Evolutionary conservation across 2,113 vertebrate species (phyloP).

Genomic region (Chamaetylas fuelleborni): DNA sequence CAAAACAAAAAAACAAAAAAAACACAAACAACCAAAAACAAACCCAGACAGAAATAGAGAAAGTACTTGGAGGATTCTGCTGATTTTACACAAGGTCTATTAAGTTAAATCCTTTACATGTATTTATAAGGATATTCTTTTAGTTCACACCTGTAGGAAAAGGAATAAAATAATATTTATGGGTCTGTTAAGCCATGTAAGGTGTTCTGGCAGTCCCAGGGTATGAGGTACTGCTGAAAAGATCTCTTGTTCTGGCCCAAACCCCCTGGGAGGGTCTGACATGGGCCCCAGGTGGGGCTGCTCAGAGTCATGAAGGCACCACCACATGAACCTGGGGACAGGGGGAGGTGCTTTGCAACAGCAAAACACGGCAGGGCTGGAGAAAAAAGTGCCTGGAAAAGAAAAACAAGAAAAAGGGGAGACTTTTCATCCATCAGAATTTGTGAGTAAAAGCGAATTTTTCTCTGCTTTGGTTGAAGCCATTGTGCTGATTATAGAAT

Average conservation of each 20-base stretch:
- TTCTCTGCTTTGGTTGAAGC: background rate
- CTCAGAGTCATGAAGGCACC: background rate
- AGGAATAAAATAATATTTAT: background rate
- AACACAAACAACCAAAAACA: no score
- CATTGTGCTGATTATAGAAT: accelerated
- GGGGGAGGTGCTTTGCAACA: accelerated
- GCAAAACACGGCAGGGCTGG: accelerated
- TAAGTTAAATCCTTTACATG: background rate
- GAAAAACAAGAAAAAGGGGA: accelerated
- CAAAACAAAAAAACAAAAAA: background rate
- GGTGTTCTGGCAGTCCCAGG: background rate
- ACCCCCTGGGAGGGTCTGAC: background rate
- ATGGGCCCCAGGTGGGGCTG: background rate
- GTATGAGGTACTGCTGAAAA: background rate
- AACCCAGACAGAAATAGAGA: no score
- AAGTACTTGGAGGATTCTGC: background rate
- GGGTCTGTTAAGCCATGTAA: background rate
- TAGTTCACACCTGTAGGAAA: background rate
- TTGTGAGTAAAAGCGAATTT: background rate
- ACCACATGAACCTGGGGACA: background rate
- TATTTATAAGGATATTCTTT: background rate
- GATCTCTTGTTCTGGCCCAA: background rate
- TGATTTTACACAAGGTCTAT: background rate
- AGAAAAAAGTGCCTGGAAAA: background rate
- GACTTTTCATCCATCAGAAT: accelerated